Conservation (phyloP, 2,888 invertebrate species). For the Drosophila flavopinicola region DNA sequence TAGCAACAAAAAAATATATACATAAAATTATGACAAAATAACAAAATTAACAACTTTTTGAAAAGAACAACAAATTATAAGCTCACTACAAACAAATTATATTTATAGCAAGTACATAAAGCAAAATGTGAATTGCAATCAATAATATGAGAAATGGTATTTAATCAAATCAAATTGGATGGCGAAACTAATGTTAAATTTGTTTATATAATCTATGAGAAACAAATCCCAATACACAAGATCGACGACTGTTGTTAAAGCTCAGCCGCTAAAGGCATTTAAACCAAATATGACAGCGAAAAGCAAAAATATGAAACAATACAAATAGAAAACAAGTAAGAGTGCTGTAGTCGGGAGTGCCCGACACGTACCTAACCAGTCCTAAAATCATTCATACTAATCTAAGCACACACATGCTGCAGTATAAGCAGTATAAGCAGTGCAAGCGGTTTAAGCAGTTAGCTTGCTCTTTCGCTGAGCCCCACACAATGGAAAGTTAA, state of each 20-base stretch:
- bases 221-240: conserved; percentile 29
- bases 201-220: conserved; percentile 83
- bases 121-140: conserved; percentile 41
- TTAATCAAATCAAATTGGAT: conserved; percentile 29
- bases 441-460: too few relatives aligned
- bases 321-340: conserved; percentile 34
- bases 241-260: conserved; percentile 73
- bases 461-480: too few relatives aligned
- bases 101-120: conserved; percentile 29
- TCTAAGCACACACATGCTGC: too few relatives aligned
- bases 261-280: conserved; percentile 56
- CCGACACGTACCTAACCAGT: too few relatives aligned
- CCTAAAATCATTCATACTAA: too few relatives aligned
- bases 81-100: conserved; percentile 47
- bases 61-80: conserved; percentile 27
- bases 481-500: too few relatives aligned
- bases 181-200: conserved; percentile 74
- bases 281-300: conserved; percentile 19
- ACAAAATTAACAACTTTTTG: conserved; percentile 14
- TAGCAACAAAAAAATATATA: conserved; percentile 23
- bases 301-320: conserved; percentile 4
- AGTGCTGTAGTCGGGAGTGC: too few relatives aligned
- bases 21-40: conserved; percentile 4
- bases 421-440: too few relatives aligned
- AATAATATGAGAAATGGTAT: conserved; percentile 41